These are phyloP conservation scores for Myocastor coypus DNA, from an alignment of 2,113 vertebrate genomes.

Conservation along the genomic window DNA sequence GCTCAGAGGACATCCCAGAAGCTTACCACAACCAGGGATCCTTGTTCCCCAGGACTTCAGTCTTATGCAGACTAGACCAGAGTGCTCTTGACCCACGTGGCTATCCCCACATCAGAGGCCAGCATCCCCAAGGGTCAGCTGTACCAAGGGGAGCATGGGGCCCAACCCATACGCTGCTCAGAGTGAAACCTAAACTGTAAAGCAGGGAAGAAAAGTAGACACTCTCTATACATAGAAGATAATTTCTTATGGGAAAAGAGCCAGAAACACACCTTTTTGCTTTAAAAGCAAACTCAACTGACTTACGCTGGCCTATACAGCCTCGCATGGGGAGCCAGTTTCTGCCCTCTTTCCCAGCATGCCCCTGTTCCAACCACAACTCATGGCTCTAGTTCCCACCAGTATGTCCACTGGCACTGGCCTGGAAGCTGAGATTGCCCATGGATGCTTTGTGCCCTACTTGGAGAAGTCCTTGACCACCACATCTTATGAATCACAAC, in stretches of 20 bases:
- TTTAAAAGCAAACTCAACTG: neutral
- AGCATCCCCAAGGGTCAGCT: neutral
- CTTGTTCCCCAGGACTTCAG: neutral
- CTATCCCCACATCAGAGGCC: neutral
- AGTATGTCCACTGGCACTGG: too few relatives aligned
- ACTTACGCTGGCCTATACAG: neutral
- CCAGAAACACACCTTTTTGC: too few relatives aligned
- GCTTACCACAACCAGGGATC: neutral
- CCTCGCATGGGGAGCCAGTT: neutral
- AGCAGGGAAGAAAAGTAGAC: neutral
- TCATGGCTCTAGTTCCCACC: neutral
- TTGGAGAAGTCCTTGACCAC: neutral
- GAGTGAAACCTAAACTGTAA: neutral
- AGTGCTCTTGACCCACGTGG: neutral
- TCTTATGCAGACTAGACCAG: neutral
- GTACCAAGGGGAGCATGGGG: neutral
- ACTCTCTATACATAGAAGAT: neutral
- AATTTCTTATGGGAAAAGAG: neutral
- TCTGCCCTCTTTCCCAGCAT: neutral
- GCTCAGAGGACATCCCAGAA: neutral
- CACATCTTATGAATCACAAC: neutral
- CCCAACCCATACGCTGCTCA: too few relatives aligned
- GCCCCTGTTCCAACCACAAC: rapidly evolving
- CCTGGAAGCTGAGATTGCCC: neutral
- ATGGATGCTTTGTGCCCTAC: neutral